Evolutionary conservation across 2,113 vertebrate genomes (phyloP).

Genomic region (Oenanthe oenanthe): DNA sequence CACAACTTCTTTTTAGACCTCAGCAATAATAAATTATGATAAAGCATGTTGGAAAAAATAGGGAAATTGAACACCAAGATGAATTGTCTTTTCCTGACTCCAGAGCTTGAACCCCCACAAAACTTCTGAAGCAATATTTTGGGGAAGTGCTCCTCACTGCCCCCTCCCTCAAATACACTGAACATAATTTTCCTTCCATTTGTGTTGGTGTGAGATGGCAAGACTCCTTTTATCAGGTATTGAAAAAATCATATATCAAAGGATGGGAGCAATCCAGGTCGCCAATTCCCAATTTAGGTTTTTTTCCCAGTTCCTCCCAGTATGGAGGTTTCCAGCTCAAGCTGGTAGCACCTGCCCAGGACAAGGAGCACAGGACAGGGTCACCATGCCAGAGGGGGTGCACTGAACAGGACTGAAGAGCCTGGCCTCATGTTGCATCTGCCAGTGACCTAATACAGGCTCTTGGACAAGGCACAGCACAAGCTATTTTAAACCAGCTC

Average conservation of each 20-base stretch:
- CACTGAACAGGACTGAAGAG: neutral
- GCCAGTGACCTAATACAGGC: neutral
- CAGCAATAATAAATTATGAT: neutral
- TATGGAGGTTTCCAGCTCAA: neutral
- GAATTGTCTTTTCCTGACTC: neutral
- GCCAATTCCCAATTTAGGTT: neutral
- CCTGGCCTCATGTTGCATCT: neutral
- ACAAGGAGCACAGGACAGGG: neutral
- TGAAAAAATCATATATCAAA: neutral
- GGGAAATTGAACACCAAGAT: neutral
- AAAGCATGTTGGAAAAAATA: neutral
- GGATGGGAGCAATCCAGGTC: neutral
- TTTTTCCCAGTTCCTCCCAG: neutral
- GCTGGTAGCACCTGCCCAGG: neutral
- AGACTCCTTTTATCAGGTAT: neutral
- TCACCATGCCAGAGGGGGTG: neutral
- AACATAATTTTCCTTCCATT: neutral
- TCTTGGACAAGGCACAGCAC: neutral
- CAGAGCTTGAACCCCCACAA: neutral
- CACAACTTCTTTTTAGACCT: neutral
- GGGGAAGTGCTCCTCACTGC: neutral
- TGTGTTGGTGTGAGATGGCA: neutral
- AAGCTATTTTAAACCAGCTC: conserved; percentile 49
- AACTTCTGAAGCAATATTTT: neutral
- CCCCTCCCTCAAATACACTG: neutral